Base-by-base conservation (phyloP, 53 echinoderm and acorn worm species). In the Paracentrotus lividus region DNA sequence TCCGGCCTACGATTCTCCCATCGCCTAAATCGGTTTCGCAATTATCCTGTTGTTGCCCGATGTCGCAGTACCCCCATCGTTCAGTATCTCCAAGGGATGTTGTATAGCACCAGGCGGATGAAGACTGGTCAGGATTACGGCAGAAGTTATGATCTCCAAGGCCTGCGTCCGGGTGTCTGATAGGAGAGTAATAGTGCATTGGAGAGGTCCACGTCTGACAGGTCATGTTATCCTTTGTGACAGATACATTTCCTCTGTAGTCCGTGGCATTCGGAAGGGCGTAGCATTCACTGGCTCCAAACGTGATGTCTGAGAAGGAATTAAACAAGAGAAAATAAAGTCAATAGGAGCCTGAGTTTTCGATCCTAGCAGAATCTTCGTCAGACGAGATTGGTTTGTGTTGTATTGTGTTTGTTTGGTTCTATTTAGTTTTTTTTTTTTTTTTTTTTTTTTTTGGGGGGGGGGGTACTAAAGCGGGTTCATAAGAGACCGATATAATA, bases 181-280 rank as follows among this genome's bases (percentile, higher is more conserved):
- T 2, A 4, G 76, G 76, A 34, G 0, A 32, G 32, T 42, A 3
- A 42, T 76, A 42, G 26, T 38, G 76, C 12, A 15, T 16, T 21
- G 38, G 76, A 15, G 76, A 76, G 6, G 76, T 76, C 76, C 76
- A 76, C 5, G 38, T 76, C 21, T 76, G 76, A 76, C 76, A 76
- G 1, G 42, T 76, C 38, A 40, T 76, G 42, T 42, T 42, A 15
- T 2, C 4, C 18, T 5, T 0, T 12, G 76, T 76, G 38, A 76
- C 42, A 15, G 76, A 38, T 40, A 76, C 40, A 4, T 76, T 15
- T 12, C 76, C 76, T 18, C 76, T 76, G 76, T 76, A 76, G 42
- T 76, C 65, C 2, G 5, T 26, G 13, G 27, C 65, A n/a, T 26
- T 27, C 3, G 5, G 7, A 8, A 27, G 2, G 4, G 65, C 3